Conservation (phyloP, 1,140 invertebrate species). For the Pseudobourletiella spinata region DNA sequence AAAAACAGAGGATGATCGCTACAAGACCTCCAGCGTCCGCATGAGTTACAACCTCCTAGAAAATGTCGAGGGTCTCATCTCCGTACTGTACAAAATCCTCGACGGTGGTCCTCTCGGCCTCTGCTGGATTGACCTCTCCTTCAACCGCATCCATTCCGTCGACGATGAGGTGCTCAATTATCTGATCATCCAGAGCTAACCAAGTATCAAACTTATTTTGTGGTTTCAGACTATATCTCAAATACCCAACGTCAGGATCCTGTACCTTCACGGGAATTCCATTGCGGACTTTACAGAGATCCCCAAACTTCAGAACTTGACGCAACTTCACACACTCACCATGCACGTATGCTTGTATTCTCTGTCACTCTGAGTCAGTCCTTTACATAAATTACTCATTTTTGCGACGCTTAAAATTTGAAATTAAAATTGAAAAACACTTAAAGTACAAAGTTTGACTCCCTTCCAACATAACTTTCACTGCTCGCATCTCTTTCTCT, state of each 20-base stretch:
- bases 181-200: neutral
- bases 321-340: slow-evolving; percentile 20
- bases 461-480: neutral
- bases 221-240: slow-evolving; percentile 22
- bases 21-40: slow-evolving; percentile 24
- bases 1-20: slow-evolving; percentile 31
- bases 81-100: slow-evolving; percentile 30
- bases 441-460: neutral
- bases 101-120: slow-evolving; percentile 31
- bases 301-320: slow-evolving; percentile 11
- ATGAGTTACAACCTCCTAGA: slow-evolving; percentile 32
- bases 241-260: slow-evolving; percentile 29
- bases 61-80: slow-evolving; percentile 23
- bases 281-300: slow-evolving; percentile 32
- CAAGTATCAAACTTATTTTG: too few species aligned
- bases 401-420: too few species aligned
- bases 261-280: slow-evolving; percentile 34
- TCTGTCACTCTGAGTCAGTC: too few species aligned
- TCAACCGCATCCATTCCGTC: slow-evolving; percentile 25
- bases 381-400: too few species aligned
- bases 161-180: slow-evolving; percentile 33
- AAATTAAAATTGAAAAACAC: too few species aligned
- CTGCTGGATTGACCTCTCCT: slow-evolving; percentile 31
- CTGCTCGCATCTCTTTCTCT: neutral
- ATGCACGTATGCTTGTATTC: slow-evolving; percentile 35